Percentiles rank a stretch among this genome's conserved stretches.
Conservation (phyloP, 2,113 vertebrate species). For the Perca schrenkii region DNA sequence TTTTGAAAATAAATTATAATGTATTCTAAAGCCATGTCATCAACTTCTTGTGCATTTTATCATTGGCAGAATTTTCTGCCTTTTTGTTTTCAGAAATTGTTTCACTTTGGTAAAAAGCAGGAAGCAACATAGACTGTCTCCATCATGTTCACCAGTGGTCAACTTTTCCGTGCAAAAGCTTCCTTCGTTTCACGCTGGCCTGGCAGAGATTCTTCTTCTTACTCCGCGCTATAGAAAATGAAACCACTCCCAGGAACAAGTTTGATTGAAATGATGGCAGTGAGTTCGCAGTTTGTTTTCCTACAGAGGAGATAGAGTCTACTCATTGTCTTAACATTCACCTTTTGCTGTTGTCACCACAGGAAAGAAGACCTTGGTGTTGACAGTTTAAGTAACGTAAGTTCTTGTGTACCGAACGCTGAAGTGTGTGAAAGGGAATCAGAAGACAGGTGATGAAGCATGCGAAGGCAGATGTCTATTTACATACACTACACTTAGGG, state of each 20-base stretch:
- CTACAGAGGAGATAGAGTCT: neutral
- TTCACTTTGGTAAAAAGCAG: slow-evolving; percentile 29
- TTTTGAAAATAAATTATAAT: neutral
- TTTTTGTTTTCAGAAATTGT: neutral
- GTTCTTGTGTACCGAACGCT: too few species aligned
- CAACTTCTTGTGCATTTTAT: neutral
- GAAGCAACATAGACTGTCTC: slow-evolving; percentile 20
- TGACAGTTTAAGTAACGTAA: neutral
- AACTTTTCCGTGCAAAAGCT: slow-evolving; percentile 51
- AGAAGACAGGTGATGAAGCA: neutral
- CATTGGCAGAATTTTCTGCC: neutral
- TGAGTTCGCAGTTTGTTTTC: slow-evolving; percentile 26
- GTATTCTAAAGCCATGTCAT: neutral
- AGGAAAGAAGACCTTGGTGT: neutral
- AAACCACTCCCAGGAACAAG: slow-evolving; percentile 39
- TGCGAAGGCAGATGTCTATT: neutral
- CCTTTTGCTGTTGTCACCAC: slow-evolving; percentile 2
- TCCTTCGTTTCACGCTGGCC: slow-evolving; percentile 21
- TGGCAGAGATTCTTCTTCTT: slow-evolving; percentile 41
- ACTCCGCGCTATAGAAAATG: slow-evolving; percentile 28
- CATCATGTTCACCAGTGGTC: slow-evolving; percentile 47
- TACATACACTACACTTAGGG: neutral
- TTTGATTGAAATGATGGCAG: slow-evolving; percentile 36
- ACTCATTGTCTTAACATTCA: neutral
- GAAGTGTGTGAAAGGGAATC: neutral